Base-by-base conservation (phyloP, 2,888 invertebrate genomes). In the Pollenia griseotomentosa region DNA sequence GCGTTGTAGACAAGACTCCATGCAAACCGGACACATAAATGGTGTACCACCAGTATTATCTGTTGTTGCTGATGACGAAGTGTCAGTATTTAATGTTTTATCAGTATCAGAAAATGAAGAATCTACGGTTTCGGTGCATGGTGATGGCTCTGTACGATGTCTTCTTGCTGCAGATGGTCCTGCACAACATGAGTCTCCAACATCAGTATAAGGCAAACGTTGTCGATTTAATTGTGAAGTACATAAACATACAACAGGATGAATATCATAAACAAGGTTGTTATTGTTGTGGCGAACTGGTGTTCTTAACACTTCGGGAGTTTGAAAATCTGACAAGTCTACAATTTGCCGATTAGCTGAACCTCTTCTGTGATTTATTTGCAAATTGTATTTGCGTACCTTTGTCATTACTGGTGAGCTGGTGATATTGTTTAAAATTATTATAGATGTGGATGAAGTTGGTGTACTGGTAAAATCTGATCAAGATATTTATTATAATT, bases 21-120 rank as follows among this genome's bases (percentile, higher is more conserved):
- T 86, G 44, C 92, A 92, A 11, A 92, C 90, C 0, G 92, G 90
- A 51, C 92, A 92, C 55, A 89, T 91, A 79, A 90, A 91, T 10
- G 86, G 80, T 0, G 78, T 33, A n/a, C 53, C 81, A 10, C 53
- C 70, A 3, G 10, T 57, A 12, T 42, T 16, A 44, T 10, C 33
- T 33, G 33, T 51, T 48, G 10, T 48, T 53, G 19, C 9, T 23
- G 44, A 11, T 44, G 19, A 12, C 53, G 61, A 44, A 8, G 14
- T 46, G 4, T n/a, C 19, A 2, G 14, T 9, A 23, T 44, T 70
- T 59, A 42, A 2, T n/a, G 46, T 44, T 19, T 11, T 33, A 12
- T 48, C 42, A 14, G 11, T 19, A 71, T 12, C 9, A 11, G n/a
- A 16, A 19, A 16, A 19, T 19, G 10, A 33, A 33, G 33, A 33